phyloP scores from a whole-genome alignment of 2,113 vertebrate species.

The Accipiter virgatus region DNA sequence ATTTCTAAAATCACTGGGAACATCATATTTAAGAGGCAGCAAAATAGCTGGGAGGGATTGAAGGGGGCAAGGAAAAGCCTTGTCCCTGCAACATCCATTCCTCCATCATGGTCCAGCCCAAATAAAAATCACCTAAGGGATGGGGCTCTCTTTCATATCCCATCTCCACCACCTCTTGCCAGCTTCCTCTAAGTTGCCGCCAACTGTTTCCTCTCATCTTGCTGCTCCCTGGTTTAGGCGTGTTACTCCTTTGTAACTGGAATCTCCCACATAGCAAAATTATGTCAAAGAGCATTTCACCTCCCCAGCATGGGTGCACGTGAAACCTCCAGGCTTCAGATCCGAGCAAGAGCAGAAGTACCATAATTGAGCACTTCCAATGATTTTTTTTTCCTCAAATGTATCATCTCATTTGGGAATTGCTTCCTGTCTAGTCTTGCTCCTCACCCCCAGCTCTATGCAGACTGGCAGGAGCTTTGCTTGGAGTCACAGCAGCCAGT shows the following conservation, averaged over 20 bases:
- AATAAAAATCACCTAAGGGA: background rate
- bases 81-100: background rate
- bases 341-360: background rate
- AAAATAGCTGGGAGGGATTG: background rate
- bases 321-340: background rate
- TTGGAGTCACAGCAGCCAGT: fast-evolving
- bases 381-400: background rate
- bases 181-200: background rate
- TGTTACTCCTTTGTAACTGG: background rate
- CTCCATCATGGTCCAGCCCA: background rate
- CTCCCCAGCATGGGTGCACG: fast-evolving
- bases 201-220: background rate
- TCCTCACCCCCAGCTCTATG: background rate
- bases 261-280: background rate
- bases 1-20: background rate
- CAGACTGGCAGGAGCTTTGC: background rate
- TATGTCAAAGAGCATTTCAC: background rate
- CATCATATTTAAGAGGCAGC: background rate
- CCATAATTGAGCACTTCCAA: background rate
- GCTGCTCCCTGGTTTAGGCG: background rate
- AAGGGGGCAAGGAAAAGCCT: background rate
- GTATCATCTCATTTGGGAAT: background rate
- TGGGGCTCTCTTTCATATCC: background rate
- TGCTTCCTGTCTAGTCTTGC: background rate
- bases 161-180: background rate